A percentile compares a stretch with the other conserved stretches of the same genome.
Conservation (phyloP, 2,888 invertebrate genomes). For the Phoronis australis region DNA sequence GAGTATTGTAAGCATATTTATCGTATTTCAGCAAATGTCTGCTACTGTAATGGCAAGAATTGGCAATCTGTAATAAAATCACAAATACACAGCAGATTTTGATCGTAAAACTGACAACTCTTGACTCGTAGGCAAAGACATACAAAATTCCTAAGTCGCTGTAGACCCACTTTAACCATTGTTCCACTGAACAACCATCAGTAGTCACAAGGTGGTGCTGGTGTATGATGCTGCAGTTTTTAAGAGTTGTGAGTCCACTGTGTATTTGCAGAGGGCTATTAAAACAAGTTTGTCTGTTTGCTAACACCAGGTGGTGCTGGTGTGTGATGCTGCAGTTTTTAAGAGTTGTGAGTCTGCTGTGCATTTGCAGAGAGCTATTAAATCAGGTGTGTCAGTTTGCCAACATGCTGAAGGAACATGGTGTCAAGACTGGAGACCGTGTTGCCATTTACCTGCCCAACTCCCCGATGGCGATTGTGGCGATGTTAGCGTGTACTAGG, state of each 20-base stretch:
- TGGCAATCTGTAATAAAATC: too few relatives aligned
- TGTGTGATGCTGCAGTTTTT: not conserved
- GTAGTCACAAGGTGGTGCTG: too few relatives aligned
- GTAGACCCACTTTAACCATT: too few relatives aligned
- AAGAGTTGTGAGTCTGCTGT: not conserved
- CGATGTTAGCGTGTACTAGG: conserved; percentile 56
- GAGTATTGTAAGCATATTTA: too few relatives aligned
- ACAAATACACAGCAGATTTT: too few relatives aligned
- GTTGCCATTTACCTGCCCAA: conserved; percentile 56
- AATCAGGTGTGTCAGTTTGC: conserved; percentile 49
- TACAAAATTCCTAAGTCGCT: too few relatives aligned
- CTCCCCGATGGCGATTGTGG: conserved; percentile 53
- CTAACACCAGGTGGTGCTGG: conserved; percentile 32
- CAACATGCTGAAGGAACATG: conserved; percentile 47
- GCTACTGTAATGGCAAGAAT: too few relatives aligned
- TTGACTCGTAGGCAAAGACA: too few relatives aligned
- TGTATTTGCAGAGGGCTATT: conserved; percentile 46
- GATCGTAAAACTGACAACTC: too few relatives aligned
- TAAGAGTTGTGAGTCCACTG: not conserved
- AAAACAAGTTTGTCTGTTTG: conserved; percentile 48
- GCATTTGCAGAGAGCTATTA: conserved; percentile 47
- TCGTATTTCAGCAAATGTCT: too few relatives aligned
- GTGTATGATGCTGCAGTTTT: not conserved
- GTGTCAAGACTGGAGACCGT: conserved; percentile 54
- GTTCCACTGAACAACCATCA: too few relatives aligned